phyloP scores from a whole-genome alignment of 2,113 vertebrate genomes.

The Dipodomys stephensi region DNA sequence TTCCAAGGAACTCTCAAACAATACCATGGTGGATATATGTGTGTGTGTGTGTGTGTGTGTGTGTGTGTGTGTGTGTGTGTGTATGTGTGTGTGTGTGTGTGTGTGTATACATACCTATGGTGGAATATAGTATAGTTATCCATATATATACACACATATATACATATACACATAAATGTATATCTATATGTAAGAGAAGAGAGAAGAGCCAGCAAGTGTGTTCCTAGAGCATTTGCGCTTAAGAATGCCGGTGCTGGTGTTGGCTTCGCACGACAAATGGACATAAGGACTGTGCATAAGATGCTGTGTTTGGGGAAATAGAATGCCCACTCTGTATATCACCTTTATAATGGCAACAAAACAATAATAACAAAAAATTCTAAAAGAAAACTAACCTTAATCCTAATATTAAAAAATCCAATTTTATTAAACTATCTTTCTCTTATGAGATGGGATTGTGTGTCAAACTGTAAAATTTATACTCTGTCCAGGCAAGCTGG shows the following conservation, averaged over 20 bases:
- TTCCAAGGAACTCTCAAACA: neutral
- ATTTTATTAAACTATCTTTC: neutral
- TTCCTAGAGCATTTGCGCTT: neutral
- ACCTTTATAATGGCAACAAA: no score
- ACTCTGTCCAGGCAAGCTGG: neutral
- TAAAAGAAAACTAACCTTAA: no score
- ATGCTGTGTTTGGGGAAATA: neutral
- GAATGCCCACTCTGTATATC: neutral
- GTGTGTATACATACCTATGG: no score
- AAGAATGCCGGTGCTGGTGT: neutral
- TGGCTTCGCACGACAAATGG: neutral
- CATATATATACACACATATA: no score
- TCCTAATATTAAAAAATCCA: no score
- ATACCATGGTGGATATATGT: neutral
- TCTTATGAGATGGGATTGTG: conserved; percentile 12
- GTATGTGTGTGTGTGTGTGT: no score
- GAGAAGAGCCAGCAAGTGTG: neutral
- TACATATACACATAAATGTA: no score
- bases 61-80: no score
- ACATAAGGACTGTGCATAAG: neutral
- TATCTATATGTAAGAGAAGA: neutral
- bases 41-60: no score
- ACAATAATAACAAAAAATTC: no score
- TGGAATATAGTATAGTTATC: neutral
- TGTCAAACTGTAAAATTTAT: neutral